Evolutionary conservation across 2,797 vertebrate species (phyloP).

Genomic region (Acipenser ruthenus): DNA sequence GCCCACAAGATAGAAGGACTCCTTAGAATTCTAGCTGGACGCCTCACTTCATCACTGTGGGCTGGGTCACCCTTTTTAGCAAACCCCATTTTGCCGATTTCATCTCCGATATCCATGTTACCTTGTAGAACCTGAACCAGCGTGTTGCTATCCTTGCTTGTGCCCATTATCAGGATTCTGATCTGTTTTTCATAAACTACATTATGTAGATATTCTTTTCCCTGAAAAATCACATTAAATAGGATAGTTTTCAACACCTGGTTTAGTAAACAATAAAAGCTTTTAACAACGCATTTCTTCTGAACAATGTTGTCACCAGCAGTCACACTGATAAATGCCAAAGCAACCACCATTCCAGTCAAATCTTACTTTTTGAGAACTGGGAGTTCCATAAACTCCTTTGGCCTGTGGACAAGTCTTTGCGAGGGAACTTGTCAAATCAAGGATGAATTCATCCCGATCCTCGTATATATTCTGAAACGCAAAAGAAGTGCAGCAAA

Average conservation of each 20-base stretch:
- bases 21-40: constrained; percentile 30
- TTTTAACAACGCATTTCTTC: no score
- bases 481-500: background rate
- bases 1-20: constrained; percentile 29
- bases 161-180: constrained; percentile 36
- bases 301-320: no score
- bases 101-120: no score
- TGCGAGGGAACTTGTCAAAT: constrained; percentile 22
- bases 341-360: background rate
- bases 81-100: no score
- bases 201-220: constrained; percentile 59
- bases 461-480: constrained; percentile 30
- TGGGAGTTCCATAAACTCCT: constrained; percentile 26
- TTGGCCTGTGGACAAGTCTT: constrained; percentile 25
- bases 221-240: constrained; percentile 36
- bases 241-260: constrained; percentile 30
- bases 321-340: background rate
- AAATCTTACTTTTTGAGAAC: constrained; percentile 26
- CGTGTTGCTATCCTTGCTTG: no score
- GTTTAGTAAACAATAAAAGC: constrained; percentile 3
- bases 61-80: no score
- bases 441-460: constrained; percentile 18
- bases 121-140: no score
- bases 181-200: constrained; percentile 63
- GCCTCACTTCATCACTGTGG: constrained; percentile 51